Base-by-base conservation (phyloP, 2,797 vertebrate species). In the Chrosomus eos region DNA sequence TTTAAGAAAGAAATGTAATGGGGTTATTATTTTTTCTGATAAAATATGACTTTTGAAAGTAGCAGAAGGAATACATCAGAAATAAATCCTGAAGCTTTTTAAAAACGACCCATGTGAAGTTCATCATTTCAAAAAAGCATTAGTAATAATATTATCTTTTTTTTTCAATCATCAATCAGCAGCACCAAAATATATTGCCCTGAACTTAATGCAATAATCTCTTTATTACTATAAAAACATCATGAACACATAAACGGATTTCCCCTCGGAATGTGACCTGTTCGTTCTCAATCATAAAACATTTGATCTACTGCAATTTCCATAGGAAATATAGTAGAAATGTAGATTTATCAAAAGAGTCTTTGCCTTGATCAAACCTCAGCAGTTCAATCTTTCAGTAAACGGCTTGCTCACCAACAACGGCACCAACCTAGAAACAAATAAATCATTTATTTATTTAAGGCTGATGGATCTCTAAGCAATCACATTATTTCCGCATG, bases 241-340 rank as follows among this genome's bases (percentile, higher is more conserved):
- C 2, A 71, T 16, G n/a, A 53, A 10, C 36, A 23, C 36, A 28
- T 60, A 1, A 72, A 40, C 5, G 10, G 66, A 70, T 55, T 38
- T 80, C 53, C 45, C 45, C 21, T 19, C 7, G 0, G 14, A 55
- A 26, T 62, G 48, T 81, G 23, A 5, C 43, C 23, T 43, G 38
- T 78, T 43, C 16, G 13, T 60, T 55, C 45, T 71, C 11, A 45
- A 62, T 28, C 79, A 26, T 5, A 62, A 82, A 73, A 82, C 21
- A 16, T 74, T 16, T 18, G 4, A 53, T 55, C 48, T 58, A 53
- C 48, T 58, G 64, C 7, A 70, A 92, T 94, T 94, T 94, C 94
- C 94, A 94, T 90, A 85, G 93, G 93, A 95, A 94, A 94, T 86
- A 91, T 85, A 86, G 51, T 2, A 89, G 43, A 86, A 70, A 79